A percentile compares a stretch with the other conserved stretches of the same genome.
These are phyloP conservation scores for Meiosimyza platycephala DNA, from an alignment of 2,888 invertebrate species.

Conservation along the genomic window DNA sequence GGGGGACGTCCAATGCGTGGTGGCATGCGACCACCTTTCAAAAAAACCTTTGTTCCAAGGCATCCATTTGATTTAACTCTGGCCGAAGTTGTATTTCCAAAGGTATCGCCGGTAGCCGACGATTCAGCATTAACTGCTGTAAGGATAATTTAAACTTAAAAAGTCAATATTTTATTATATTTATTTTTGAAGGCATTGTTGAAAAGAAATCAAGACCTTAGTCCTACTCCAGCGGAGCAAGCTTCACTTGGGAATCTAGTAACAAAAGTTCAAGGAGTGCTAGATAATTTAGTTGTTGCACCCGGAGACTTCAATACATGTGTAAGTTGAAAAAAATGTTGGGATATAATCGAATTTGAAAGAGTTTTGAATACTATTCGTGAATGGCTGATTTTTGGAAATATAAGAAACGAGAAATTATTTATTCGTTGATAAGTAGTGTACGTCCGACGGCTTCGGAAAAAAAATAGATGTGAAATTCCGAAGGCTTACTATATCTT, in stretches of 20 bases:
- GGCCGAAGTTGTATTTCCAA: constrained; percentile 88
- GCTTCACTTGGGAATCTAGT: constrained; percentile 92
- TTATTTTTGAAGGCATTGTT: constrained; percentile 79
- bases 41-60: constrained; percentile 75
- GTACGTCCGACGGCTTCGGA: no score
- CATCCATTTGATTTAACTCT: constrained; percentile 90
- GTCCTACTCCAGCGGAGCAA: constrained; percentile 91
- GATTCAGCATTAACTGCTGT: constrained; percentile 87
- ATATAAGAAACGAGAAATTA: no score
- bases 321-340: constrained; percentile 74
- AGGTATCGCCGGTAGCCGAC: constrained; percentile 83
- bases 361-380: no score
- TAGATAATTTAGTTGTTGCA: constrained; percentile 94
- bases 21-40: constrained; percentile 75
- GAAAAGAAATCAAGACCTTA: constrained; percentile 91
- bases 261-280: constrained; percentile 92
- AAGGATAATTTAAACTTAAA: constrained; percentile 46
- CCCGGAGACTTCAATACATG: constrained; percentile 95
- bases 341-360: no score
- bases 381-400: no score
- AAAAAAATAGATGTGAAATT: no score
- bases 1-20: constrained; percentile 73
- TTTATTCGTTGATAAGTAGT: no score
- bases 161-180: constrained; percentile 31
- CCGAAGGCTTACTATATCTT: no score